Evolutionary conservation across 2,113 vertebrate genomes (phyloP), one percentile per base, ranked within the genome.

Genomic region (Lota lota): DNA sequence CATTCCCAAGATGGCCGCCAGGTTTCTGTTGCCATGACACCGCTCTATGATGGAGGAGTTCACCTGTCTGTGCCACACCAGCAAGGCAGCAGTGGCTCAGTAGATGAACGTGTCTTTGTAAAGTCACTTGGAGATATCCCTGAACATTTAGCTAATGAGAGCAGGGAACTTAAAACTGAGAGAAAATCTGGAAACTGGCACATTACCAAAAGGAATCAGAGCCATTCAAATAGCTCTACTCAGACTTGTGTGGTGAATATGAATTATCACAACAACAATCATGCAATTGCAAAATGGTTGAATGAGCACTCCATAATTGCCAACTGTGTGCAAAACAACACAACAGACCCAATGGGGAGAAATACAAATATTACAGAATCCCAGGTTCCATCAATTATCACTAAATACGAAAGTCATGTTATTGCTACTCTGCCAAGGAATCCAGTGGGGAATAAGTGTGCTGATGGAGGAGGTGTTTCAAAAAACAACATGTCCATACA

Each of bases 221-320:
- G 19, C 2, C 18, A 1, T 36, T 69, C 70, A 3, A 24, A 68
- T 21, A 24, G 56, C 54, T 22, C 16, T 0, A 21, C 63, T 72
- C 68, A 81, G 72, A 68, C 67, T 5, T 64, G 22, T 66, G 75
- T 68, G 17, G 24, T 61, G 51, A 69, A 63, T 36, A 59, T 66
- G 64, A 79, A 76, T 64, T 63, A 77, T 72, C 51, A 33, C 18
- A 73, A 64, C 36, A 70, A 60, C 66, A 61, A 7, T 58, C 75
- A 33, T 16, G 21, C 17, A 56, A 18, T 57, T 66, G 22, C 60
- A 33, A 53, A 72, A 56, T 0, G n/a, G 19, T 62, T 67, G 22
- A 65, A 65, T 59, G 65, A 18, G 10, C 62, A 28, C 28, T 33
- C 4, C 50, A 62, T 47, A 40, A 61, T 54, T 33, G 68, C 63